Conservation (phyloP, 2,888 invertebrate species). For the Stenchaetothrips biformis region DNA sequence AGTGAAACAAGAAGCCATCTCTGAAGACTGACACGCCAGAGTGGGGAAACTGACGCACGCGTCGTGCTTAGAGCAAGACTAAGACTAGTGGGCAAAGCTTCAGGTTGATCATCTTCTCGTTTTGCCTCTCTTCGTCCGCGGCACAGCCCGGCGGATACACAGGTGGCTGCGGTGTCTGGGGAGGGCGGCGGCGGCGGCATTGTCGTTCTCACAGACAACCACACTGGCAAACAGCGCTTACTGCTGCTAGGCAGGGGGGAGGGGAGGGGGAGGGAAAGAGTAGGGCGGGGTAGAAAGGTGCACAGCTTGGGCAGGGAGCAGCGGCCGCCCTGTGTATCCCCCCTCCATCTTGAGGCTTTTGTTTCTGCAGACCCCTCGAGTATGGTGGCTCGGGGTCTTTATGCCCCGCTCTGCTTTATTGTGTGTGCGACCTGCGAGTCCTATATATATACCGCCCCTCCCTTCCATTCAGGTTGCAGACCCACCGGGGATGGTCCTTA, state of each 20-base stretch:
- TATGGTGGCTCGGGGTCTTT: not conserved
- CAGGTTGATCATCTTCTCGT: too few relatives aligned
- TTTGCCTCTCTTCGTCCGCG: too few relatives aligned
- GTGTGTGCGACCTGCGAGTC: not conserved
- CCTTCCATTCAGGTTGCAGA: not conserved
- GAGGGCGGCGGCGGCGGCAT: not conserved
- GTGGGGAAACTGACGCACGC: too few relatives aligned
- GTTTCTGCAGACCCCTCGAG: not conserved
- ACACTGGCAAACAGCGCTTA: too few relatives aligned
- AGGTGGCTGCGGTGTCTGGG: too few relatives aligned
- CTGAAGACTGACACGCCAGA: too few relatives aligned
- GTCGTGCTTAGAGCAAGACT: too few relatives aligned
- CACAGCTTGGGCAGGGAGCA: too few relatives aligned
- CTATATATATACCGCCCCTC: not conserved
- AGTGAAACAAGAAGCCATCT: too few relatives aligned
- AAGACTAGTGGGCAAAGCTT: too few relatives aligned
- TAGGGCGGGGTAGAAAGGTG: not conserved
- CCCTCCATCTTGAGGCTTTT: not conserved
- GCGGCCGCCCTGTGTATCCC: not conserved
- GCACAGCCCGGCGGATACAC: too few relatives aligned
- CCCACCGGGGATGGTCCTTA: too few relatives aligned
- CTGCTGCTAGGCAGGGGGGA: not conserved
- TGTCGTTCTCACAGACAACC: not conserved
- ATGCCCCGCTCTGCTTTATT: not conserved
- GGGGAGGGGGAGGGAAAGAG: not conserved